Percentiles rank a stretch among this genome's conserved stretches.
Conservation (phyloP, 2,113 vertebrate genomes). For the Telmatochromis brachygnathus region DNA sequence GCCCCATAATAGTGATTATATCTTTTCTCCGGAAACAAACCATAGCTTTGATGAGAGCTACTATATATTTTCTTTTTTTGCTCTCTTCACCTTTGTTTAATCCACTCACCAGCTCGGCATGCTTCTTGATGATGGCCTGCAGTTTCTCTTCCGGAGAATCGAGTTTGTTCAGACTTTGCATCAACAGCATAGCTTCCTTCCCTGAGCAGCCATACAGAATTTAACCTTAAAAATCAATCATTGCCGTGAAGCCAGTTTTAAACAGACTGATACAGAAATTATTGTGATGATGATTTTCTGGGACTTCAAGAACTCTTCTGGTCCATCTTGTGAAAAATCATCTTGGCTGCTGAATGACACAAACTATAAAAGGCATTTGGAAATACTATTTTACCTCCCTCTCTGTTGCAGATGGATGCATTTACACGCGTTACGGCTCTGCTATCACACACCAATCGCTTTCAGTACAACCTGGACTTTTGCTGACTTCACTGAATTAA, state of each 20-base stretch:
- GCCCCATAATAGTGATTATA: not conserved
- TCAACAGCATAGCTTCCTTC: constrained; percentile 88
- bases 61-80: not conserved
- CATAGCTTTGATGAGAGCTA: not conserved
- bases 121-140: constrained; percentile 92
- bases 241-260: not conserved
- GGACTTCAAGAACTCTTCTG: not conserved
- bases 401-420: not conserved
- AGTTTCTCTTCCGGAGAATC: constrained; percentile 85
- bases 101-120: constrained; percentile 89
- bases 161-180: constrained; percentile 90
- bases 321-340: not conserved
- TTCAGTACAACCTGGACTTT: constrained; percentile 23
- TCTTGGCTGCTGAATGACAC: not conserved
- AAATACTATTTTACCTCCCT: constrained; percentile 5
- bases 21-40: not conserved
- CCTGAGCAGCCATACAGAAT: constrained; percentile 65
- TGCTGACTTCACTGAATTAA: constrained; percentile 38
- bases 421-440: constrained; percentile 3
- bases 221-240: not conserved
- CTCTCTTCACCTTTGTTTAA: not conserved
- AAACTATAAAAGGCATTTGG: not conserved
- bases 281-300: not conserved
- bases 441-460: constrained; percentile 7
- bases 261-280: not conserved